Evolutionary conservation across 2,113 vertebrate species (phyloP).

Genomic region (Lagopus leucura): DNA sequence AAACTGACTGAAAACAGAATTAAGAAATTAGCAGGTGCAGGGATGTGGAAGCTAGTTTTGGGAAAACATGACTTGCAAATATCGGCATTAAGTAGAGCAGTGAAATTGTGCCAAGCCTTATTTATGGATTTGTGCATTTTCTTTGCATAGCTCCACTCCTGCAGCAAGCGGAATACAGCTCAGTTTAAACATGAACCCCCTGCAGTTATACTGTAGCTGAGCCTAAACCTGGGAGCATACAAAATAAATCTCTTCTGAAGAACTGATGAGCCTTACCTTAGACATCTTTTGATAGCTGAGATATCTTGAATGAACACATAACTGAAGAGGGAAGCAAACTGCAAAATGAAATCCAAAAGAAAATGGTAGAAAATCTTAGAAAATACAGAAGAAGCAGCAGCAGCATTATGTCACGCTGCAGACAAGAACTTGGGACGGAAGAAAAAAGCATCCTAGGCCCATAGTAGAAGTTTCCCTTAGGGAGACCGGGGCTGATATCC

Average conservation of each 20-base stretch:
- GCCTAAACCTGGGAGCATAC: background rate
- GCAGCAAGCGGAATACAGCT: constrained; percentile 5
- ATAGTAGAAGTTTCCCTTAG: background rate
- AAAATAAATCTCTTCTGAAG: background rate
- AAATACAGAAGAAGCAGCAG: background rate
- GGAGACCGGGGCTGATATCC: background rate
- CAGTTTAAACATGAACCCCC: constrained; percentile 28
- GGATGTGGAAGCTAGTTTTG: constrained; percentile 56
- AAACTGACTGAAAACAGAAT: constrained; percentile 73
- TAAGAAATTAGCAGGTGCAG: constrained; percentile 72
- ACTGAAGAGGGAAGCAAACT: background rate
- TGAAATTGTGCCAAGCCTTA: constrained; percentile 48
- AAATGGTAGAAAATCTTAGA: background rate
- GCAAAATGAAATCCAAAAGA: background rate
- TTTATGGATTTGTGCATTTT: constrained; percentile 33
- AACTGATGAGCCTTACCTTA: background rate
- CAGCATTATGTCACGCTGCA: background rate
- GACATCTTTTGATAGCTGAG: background rate
- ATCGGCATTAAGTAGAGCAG: constrained; percentile 45
- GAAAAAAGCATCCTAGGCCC: background rate
- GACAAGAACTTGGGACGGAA: background rate
- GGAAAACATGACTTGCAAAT: constrained; percentile 56
- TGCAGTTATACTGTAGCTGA: constrained; percentile 18
- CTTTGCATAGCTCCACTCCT: constrained; percentile 13
- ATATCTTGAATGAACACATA: background rate